Conservation (phyloP, 2,888 invertebrate genomes). For the Andrena praecox region DNA sequence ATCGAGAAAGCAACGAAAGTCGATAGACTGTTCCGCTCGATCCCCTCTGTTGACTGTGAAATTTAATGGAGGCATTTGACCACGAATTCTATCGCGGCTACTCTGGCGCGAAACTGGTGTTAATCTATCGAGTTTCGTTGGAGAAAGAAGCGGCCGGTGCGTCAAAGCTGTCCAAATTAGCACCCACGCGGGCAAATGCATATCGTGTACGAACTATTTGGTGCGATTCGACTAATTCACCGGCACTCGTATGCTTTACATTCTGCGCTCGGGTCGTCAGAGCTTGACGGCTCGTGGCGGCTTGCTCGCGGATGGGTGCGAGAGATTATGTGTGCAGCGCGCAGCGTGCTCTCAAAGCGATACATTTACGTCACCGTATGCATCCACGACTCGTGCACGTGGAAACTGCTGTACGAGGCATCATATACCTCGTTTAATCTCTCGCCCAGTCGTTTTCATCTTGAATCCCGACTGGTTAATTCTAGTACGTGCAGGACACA, state of each 20-base stretch:
- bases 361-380: constrained; percentile 18
- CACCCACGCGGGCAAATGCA: background rate
- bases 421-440: constrained; percentile 33
- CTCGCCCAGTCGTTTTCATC: constrained; percentile 2
- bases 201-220: background rate
- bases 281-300: background rate
- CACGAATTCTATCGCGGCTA: no score
- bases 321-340: background rate
- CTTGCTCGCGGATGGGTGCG: background rate
- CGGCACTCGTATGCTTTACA: background rate
- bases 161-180: background rate
- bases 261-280: background rate
- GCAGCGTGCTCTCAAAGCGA: background rate
- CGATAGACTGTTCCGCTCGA: background rate
- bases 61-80: background rate
- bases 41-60: background rate
- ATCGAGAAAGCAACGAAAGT: no score
- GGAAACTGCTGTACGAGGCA: background rate
- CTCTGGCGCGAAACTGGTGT: no score
- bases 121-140: no score
- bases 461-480: constrained; percentile 25
- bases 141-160: no score
- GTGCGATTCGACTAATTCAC: constrained; percentile 20
- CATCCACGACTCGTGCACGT: constrained; percentile 15
- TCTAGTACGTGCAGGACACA: background rate